A percentile compares a stretch with the other conserved stretches of the same genome.
Evolutionary conservation across 92 coral and sea anemone genomes (phyloP).

Genomic region (Phenganax subtilis): DNA sequence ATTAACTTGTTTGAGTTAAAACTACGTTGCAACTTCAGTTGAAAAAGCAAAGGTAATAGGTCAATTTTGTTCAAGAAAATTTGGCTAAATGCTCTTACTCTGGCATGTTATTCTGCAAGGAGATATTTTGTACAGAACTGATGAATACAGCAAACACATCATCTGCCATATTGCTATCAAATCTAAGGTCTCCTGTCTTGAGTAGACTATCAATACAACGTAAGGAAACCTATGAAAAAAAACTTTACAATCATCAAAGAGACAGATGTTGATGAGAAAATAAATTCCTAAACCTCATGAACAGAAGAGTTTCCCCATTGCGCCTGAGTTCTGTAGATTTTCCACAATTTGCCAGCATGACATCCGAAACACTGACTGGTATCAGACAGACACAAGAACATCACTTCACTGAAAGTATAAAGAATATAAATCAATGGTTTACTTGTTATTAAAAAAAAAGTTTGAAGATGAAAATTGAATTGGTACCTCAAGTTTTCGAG

Average conservation of each 20-base stretch:
- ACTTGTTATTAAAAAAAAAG: neutral
- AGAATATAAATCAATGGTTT: neutral
- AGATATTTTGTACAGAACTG: neutral
- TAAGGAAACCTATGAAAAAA: constrained; percentile 15
- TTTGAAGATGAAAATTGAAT: too few relatives aligned
- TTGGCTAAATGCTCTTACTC: neutral
- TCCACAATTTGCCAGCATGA: constrained; percentile 18
- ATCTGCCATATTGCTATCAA: constrained; percentile 7
- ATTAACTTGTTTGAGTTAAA: neutral
- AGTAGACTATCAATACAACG: constrained; percentile 21
- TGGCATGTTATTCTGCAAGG: neutral
- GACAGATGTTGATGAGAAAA: neutral
- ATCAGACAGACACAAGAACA: constrained; percentile 9
- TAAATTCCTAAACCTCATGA: constrained; percentile 16
- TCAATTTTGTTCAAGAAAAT: neutral
- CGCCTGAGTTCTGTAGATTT: constrained; percentile 8
- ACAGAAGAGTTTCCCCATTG: neutral
- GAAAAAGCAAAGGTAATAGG: neutral
- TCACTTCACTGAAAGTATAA: constrained; percentile 15
- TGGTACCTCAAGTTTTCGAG: constrained; percentile 4
- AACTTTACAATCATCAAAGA: neutral
- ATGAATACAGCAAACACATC: constrained; percentile 8
- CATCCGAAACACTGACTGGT: constrained; percentile 8
- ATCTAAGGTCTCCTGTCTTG: neutral
- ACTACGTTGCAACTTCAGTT: too few relatives aligned